These are phyloP conservation scores for Callitettix versicolor DNA, from an alignment of 1,140 invertebrate genomes.

Conservation along the genomic window DNA sequence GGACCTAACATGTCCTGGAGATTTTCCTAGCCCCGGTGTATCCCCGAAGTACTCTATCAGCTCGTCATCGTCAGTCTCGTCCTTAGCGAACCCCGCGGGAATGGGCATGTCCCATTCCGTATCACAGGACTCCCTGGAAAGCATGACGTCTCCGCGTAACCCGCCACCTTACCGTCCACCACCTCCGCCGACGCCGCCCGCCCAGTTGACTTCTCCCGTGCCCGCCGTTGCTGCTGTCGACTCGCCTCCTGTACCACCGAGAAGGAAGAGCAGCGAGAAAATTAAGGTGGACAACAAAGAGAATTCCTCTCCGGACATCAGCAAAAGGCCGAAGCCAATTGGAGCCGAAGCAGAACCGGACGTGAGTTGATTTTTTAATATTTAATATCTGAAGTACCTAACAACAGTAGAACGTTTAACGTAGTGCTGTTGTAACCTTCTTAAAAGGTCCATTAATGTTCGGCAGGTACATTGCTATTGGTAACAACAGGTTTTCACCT, in stretches of 20 bases:
- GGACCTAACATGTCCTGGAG: constrained; percentile 20
- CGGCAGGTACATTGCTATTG: no score
- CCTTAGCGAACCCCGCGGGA: not conserved
- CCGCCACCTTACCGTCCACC: constrained; percentile 49
- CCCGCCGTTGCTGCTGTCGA: constrained; percentile 11
- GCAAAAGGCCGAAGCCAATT: constrained; percentile 18
- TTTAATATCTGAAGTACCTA: not conserved
- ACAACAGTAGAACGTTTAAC: not conserved
- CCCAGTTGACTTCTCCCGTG: constrained; percentile 5
- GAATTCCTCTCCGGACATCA: constrained; percentile 7
- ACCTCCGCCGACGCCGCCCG: constrained; percentile 6
- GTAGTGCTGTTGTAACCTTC: no score
- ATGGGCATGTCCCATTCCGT: constrained; percentile 27
- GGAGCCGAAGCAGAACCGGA: constrained; percentile 19
- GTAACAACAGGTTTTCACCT: no score
- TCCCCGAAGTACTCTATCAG: constrained; percentile 38
- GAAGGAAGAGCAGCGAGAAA: constrained; percentile 41
- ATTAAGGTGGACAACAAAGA: constrained; percentile 12
- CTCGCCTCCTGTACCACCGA: constrained; percentile 43
- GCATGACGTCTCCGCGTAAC: constrained; percentile 31
- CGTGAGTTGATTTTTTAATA: constrained; percentile 10
- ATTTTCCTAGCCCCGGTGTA: not conserved
- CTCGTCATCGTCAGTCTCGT: constrained; percentile 20
- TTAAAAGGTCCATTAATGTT: no score
- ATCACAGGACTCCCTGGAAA: constrained; percentile 23